These are phyloP conservation scores for Amphipyra tragopoginis DNA, from an alignment of 2,888 invertebrate species.

Conservation along the genomic window DNA sequence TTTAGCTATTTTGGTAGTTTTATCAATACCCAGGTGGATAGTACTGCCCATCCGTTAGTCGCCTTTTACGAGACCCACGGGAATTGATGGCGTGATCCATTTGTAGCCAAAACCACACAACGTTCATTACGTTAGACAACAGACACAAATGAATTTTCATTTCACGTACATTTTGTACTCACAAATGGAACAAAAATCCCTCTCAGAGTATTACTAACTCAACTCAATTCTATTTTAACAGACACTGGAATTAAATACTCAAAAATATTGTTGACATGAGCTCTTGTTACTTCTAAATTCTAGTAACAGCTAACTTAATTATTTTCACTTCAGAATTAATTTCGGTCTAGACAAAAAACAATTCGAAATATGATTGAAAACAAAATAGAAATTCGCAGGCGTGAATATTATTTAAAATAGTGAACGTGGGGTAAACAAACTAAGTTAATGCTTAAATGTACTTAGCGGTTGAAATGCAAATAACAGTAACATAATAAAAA, in stretches of 20 bases:
- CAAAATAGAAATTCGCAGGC: conserved; percentile 7
- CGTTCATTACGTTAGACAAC: conserved; percentile 19
- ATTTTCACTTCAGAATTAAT: conserved; percentile 23
- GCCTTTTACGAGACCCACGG: conserved; percentile 18
- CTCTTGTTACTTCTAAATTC: conserved; percentile 8
- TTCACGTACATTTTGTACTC: conserved; percentile 6
- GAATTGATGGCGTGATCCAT: conserved; percentile 28
- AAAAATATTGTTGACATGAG: conserved; percentile 4
- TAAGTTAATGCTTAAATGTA: conserved; percentile 1
- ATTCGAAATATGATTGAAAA: conserved; percentile 32
- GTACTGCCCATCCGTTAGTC: conserved; percentile 13
- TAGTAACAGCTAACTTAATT: conserved; percentile 28
- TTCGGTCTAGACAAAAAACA: conserved; percentile 44
- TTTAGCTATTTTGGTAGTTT: conserved; percentile 14
- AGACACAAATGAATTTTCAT: conserved; percentile 27
- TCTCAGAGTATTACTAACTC: conserved; percentile 7
- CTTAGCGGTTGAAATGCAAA: conserved; percentile 1
- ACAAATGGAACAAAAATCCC: conserved; percentile 25
- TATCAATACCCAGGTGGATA: conserved; percentile 9
- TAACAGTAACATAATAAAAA: background rate
- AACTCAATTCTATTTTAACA: conserved; percentile 11
- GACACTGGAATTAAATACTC: conserved; percentile 1
- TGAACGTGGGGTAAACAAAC: conserved; percentile 16
- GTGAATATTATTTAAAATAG: conserved; percentile 11
- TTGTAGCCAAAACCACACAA: conserved; percentile 26